Evolutionary conservation across 2,888 invertebrate species (phyloP), one percentile per base, ranked within the genome.

Genomic region (Byasa hedistus): DNA sequence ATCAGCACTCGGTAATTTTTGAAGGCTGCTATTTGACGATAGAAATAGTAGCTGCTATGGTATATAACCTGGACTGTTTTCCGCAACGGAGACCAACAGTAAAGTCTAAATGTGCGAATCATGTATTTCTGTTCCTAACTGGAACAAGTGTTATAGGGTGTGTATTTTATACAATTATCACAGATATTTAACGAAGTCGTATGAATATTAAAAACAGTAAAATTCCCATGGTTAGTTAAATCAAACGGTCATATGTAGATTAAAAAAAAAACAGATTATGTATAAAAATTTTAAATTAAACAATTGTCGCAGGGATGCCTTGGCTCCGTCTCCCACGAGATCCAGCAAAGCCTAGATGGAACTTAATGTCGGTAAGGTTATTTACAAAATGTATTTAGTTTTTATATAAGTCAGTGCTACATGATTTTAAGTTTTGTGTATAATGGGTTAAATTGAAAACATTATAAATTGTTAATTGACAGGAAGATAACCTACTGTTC

Each of bases 241-340:
- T 39, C 1, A 12, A 39, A 48, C n/a, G 5, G n/a, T 48, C 19
- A 0, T n/a, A 48, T 7, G n/a, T 5, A 4, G 8, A 19, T 44
- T 39, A 3, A 12, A 48, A 4, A n/a, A 48, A 8, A 5, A 48
- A 48, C n/a, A 19, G 15, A 39, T 22, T 27, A 19, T 54, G n/a
- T 5, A 54, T 52, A 17, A n/a, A 54, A 54, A 54, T 2, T 15
- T 22, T 23, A 24, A 64, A 52, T 63, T 27, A 21, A 12, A 15
- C 75, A 69, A 68, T 79, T 84, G 70, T 76, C 76, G 68, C 86
- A 91, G 91, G 89, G 91, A 91, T 76, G 91, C 91, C 70, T 76
- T 91, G 85, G 91, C 90, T 75, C 91, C 91, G 72, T 89, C 91
- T 73, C 89, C 91, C 56, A 87, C 91, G 72, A 87, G 89, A 84